A percentile compares a stretch with the other conserved stretches of the same genome.
Conservation (phyloP, 2,113 vertebrate genomes). For the Bettongia penicillata region DNA sequence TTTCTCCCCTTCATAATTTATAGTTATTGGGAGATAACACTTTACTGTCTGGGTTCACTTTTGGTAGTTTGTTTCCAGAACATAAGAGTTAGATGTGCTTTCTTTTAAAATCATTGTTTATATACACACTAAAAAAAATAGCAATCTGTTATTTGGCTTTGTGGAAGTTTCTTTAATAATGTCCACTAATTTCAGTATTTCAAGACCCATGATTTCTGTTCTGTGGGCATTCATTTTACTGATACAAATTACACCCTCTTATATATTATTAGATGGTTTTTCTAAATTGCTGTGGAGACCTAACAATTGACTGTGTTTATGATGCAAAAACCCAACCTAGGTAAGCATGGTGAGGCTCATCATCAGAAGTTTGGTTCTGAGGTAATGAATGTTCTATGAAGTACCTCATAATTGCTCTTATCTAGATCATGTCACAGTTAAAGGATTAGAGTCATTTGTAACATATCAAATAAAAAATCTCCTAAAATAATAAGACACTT, state of each 20-base stretch:
- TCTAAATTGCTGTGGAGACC: neutral
- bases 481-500: neutral
- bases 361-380: neutral
- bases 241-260: neutral
- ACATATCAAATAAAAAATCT: conserved; percentile 1
- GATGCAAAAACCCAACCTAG: neutral
- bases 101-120: conserved; percentile 41
- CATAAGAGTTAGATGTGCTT: neutral
- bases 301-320: neutral
- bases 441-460: conserved; percentile 1
- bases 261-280: neutral
- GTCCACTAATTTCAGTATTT: neutral
- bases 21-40: conserved; percentile 47
- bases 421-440: neutral
- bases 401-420: conserved; percentile 3
- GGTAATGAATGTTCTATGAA: neutral
- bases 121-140: neutral
- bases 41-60: conserved; percentile 8
- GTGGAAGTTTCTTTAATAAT: conserved; percentile 10
- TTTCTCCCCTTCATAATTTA: conserved; percentile 48
- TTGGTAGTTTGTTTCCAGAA: conserved; percentile 43
- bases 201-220: neutral
- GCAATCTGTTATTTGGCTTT: neutral
- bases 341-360: neutral
- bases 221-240: neutral